phyloP scores from a whole-genome alignment of 2,797 vertebrate genomes.

The Takifugu rubripes region DNA sequence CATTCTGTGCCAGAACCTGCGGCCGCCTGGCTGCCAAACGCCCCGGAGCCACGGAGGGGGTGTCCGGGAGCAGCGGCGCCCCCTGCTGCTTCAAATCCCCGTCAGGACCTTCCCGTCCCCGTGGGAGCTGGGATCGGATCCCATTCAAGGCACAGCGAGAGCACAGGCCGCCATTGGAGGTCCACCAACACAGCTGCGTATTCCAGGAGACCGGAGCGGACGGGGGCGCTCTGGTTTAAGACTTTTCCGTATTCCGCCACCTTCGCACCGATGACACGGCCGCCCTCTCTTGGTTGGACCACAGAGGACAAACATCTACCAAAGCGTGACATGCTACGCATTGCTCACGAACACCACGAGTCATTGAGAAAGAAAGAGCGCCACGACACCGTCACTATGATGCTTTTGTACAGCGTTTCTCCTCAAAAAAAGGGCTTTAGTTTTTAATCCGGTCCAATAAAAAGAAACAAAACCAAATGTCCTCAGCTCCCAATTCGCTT shows the following conservation, averaged over 20 bases:
- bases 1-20: slow-evolving; percentile 50
- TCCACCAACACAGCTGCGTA: slow-evolving; percentile 12
- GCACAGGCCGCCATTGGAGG: slow-evolving; percentile 16
- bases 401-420: slow-evolving; percentile 16
- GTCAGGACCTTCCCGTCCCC: slow-evolving; percentile 22
- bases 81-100: slow-evolving; percentile 31
- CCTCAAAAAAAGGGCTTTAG: no score
- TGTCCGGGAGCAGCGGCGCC: slow-evolving; percentile 12
- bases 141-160: slow-evolving; percentile 38
- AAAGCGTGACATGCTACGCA: slow-evolving; percentile 33
- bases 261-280: not conserved
- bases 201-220: slow-evolving; percentile 17
- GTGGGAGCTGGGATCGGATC: slow-evolving; percentile 14
- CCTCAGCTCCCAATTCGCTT: no score
- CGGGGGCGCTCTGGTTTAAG: not conserved
- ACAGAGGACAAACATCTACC: slow-evolving; percentile 35
- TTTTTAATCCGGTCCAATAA: no score
- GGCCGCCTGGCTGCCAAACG: slow-evolving; percentile 31
- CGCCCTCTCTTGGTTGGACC: slow-evolving; percentile 43
- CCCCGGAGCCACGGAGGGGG: slow-evolving; percentile 15
- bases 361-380: slow-evolving; percentile 16
- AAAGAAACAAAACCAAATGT: no score
- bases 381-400: slow-evolving; percentile 34
- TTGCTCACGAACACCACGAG: slow-evolving; percentile 37
- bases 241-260: not conserved